Evolutionary conservation across 2,888 invertebrate genomes (phyloP), one percentile per base, ranked within the genome.

Genomic region (Torymus aiolomorphi): DNA sequence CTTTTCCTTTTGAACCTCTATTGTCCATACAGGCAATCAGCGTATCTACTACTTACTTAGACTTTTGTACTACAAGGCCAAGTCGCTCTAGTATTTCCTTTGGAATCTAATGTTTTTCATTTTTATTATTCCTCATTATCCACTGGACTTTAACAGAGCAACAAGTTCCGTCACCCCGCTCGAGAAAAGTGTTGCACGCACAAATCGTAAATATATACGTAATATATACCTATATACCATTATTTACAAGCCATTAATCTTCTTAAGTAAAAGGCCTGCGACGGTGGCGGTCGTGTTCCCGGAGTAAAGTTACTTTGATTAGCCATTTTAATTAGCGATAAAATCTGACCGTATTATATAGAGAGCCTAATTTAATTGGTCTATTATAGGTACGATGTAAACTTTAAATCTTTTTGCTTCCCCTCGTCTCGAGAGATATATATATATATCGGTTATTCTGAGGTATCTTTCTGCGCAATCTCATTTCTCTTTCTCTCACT

Each of bases 21-120:
- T 88, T 88, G 87, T 88, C 88, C 84, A 85, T 85, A 82, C 85
- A 80, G 80, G 87, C 86, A 86, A 88, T 85, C 88, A 88, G 88
- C 88, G 83, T 88, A 3, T 42, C 42, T 42, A 49, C 80, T 80
- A 75, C 14, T 80, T 57, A 61, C 67, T 63, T 67, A 86, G 76
- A 81, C 82, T 71, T 84, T 88, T 87, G 86, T 87, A 87, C 86
- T 87, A 86, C 87, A 82, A 84, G 83, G 82, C 81, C 85, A 83
- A 85, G 82, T 85, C 81, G 82, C 80, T 66, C 84, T 84, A 86
- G 79, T 82, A 52, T 70, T 56, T 66, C 13, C 54, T 84, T 82
- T 76, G 56, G 78, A 80, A 78, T 78, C 63, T 79, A 63, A 62
- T 24, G 83, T 76, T 2, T 71, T 65, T 49, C 52, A 42, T 76